phyloP scores from a whole-genome alignment of 2,888 invertebrate genomes.

The Dioctria rufipes region DNA sequence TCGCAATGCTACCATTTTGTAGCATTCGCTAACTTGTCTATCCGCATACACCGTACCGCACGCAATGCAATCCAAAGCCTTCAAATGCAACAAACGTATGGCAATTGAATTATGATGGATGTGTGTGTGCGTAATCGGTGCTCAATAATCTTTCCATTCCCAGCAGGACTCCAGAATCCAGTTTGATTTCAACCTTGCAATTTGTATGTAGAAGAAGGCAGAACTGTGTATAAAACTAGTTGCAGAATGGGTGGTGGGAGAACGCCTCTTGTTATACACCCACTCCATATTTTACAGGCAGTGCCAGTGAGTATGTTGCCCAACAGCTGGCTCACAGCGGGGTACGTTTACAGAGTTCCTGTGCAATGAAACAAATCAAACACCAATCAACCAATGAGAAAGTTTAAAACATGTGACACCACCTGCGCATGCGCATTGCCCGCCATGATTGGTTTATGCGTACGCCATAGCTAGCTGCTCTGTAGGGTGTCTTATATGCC shows the following conservation, averaged over 20 bases:
- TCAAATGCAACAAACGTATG: no score
- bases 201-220: no score
- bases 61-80: neutral
- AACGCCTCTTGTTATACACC: conserved; percentile 31
- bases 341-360: neutral
- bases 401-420: conserved; percentile 40
- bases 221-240: neutral
- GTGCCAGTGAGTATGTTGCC: neutral
- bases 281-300: neutral
- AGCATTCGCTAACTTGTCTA: neutral
- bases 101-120: no score
- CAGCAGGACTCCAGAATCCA: no score
- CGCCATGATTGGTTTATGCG: conserved; percentile 68
- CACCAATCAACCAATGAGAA: conserved; percentile 53
- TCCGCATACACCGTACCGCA: conserved; percentile 5
- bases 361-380: conserved; percentile 44
- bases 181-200: no score
- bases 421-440: conserved; percentile 66
- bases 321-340: conserved; percentile 2
- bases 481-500: conserved; percentile 34
- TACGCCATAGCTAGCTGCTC: conserved; percentile 68
- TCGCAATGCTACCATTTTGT: conserved; percentile 39
- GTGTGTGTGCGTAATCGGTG: no score
- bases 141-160: no score
- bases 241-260: conserved; percentile 27